Evolutionary conservation across 2,888 invertebrate genomes (phyloP).

Genomic region (Octodonta nipae): DNA sequence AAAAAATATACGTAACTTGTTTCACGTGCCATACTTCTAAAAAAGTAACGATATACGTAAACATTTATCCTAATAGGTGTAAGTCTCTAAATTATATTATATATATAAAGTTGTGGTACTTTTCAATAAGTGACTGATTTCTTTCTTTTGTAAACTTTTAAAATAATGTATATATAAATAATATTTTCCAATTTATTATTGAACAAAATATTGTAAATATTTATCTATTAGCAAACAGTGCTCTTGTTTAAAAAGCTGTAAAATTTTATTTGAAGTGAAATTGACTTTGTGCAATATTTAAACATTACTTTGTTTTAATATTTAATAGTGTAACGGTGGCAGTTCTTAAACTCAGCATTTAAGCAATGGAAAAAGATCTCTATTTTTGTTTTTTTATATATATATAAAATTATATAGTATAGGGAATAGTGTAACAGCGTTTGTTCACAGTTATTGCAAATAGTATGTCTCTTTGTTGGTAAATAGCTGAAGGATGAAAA

Average conservation of each 20-base stretch:
- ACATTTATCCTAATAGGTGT: slow-evolving; percentile 24
- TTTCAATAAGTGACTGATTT: slow-evolving; percentile 13
- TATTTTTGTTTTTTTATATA: slow-evolving; percentile 14
- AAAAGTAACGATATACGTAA: slow-evolving; percentile 29
- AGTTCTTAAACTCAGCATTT: too few relatives aligned
- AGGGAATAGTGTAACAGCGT: slow-evolving; percentile 10
- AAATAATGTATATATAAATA: slow-evolving; percentile 12
- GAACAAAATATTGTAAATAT: slow-evolving; percentile 1
- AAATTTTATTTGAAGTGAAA: background rate
- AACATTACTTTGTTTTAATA: too few relatives aligned
- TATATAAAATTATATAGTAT: slow-evolving; percentile 14
- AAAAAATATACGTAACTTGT: slow-evolving; percentile 21
- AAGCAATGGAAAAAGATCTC: slow-evolving; percentile 23
- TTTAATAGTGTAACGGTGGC: slow-evolving; percentile 9
- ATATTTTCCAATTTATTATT: slow-evolving; percentile 9
- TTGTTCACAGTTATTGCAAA: slow-evolving; percentile 9
- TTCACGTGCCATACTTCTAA: slow-evolving; percentile 25
- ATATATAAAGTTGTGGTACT: slow-evolving; percentile 4
- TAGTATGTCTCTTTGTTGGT: too few relatives aligned
- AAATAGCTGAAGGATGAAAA: too few relatives aligned
- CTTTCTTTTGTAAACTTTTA: slow-evolving; percentile 10
- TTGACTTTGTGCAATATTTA: slow-evolving; percentile 15
- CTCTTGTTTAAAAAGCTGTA: slow-evolving; percentile 8
- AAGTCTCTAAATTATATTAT: slow-evolving; percentile 19
- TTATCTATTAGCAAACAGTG: too few relatives aligned